A percentile compares a stretch with the other conserved stretches of the same genome.
Conservation (phyloP, 2,113 vertebrate species). For the Channa argus region DNA sequence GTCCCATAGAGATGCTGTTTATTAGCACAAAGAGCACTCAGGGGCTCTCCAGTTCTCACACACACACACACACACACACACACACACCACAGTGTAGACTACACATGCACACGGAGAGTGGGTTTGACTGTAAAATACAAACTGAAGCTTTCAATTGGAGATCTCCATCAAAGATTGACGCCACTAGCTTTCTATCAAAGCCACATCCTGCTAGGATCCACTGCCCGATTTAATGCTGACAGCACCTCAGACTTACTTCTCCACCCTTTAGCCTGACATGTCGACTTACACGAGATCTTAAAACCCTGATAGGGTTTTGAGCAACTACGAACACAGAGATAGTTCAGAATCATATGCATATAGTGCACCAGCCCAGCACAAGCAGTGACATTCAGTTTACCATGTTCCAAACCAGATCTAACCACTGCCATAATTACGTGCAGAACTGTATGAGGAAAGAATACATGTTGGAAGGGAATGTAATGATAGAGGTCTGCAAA, state of each 20-base stretch:
- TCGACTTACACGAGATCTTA: background rate
- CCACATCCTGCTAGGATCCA: slow-evolving; percentile 46
- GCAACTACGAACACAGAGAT: background rate
- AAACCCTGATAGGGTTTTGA: background rate
- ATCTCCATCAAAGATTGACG: slow-evolving; percentile 51
- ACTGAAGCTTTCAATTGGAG: slow-evolving; percentile 57
- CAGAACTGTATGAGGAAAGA: no score
- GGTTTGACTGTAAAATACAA: slow-evolving; percentile 38
- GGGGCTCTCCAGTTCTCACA: slow-evolving; percentile 88
- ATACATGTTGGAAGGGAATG: no score
- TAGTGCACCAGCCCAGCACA: background rate
- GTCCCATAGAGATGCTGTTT: slow-evolving; percentile 89
- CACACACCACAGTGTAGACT: slow-evolving; percentile 42
- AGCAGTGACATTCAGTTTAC: no score
- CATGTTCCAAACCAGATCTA: no score
- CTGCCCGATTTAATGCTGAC: slow-evolving; percentile 23
- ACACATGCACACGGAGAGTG: slow-evolving; percentile 34
- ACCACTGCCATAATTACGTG: no score
- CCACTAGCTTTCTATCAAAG: slow-evolving; percentile 38
- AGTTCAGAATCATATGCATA: no score
- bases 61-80: slow-evolving; percentile 8
- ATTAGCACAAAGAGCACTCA: slow-evolving; percentile 92
- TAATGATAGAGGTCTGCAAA: no score
- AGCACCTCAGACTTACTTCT: slow-evolving; percentile 17
- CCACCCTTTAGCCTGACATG: background rate